Percentiles rank a stretch among this genome's conserved stretches.
phyloP scores from a whole-genome alignment of 2,113 vertebrate genomes.

The Notarius quadriscutis region DNA sequence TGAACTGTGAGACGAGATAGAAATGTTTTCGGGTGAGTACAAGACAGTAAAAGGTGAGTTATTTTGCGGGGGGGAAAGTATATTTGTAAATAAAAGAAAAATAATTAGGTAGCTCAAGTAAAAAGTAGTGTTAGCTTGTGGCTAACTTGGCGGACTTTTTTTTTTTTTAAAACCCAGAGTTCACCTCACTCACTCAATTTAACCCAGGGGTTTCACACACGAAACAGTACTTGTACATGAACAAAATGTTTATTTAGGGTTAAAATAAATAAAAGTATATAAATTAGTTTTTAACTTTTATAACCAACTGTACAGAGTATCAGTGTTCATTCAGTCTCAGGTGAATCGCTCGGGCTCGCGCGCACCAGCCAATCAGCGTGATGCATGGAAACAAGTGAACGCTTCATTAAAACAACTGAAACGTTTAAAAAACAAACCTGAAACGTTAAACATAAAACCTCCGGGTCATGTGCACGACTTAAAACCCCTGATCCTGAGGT shows the following conservation, averaged over 20 bases:
- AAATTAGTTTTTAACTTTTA: neutral
- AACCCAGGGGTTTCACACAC: neutral
- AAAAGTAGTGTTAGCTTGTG: neutral
- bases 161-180: neutral
- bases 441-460: neutral
- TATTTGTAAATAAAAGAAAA: neutral
- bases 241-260: no score
- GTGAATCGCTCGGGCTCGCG: neutral
- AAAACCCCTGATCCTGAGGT: constrained; percentile 63
- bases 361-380: no score
- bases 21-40: neutral
- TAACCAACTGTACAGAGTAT: neutral
- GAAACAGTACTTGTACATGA: neutral
- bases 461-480: constrained; percentile 24
- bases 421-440: neutral
- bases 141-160: neutral
- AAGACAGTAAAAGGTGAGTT: neutral
- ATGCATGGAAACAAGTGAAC: neutral
- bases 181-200: neutral
- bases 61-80: neutral
- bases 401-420: neutral
- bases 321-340: neutral
- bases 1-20: no score
- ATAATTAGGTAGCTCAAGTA: neutral
- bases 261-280: neutral